These are phyloP conservation scores for Mastigias papua DNA, from an alignment of 30 jellyfish, hydroid and myxozoan species.

Conservation along the genomic window DNA sequence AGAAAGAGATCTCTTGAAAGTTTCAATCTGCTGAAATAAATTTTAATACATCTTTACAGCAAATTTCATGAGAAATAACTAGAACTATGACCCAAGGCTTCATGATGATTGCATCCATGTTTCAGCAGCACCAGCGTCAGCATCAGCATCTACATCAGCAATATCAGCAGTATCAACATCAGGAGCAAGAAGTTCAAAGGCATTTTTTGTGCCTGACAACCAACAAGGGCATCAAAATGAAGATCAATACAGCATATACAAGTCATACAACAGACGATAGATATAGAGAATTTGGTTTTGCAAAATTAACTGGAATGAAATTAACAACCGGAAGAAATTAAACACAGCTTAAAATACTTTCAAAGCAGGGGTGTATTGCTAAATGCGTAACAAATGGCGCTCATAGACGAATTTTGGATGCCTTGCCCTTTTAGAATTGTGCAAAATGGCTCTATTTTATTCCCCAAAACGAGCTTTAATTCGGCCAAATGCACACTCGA, in stretches of 20 bases:
- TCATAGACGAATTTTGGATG: too few relatives aligned
- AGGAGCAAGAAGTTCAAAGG: not conserved
- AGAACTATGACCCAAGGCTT: conserved; percentile 20
- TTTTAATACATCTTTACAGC: conserved; percentile 13
- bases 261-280: not conserved
- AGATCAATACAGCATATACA: not conserved
- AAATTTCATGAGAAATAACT: conserved; percentile 1
- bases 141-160: not conserved
- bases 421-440: too few relatives aligned
- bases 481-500: conserved; percentile 82
- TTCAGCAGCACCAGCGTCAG: conserved; percentile 2
- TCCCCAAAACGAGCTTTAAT: conserved; percentile 75
- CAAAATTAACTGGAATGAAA: not conserved
- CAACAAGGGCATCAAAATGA: conserved; percentile 24
- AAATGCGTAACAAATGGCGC: too few relatives aligned
- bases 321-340: not conserved
- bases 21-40: conserved; percentile 27
- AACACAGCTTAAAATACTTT: too few relatives aligned
- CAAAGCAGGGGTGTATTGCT: too few relatives aligned
- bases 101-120: conserved; percentile 37
- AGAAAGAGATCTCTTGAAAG: conserved; percentile 29
- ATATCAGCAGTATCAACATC: not conserved
- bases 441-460: too few relatives aligned
- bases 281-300: not conserved
- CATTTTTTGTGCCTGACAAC: conserved; percentile 11